A percentile compares a stretch with the other conserved stretches of the same genome.
Evolutionary conservation across 2,888 invertebrate genomes (phyloP).

Genomic region (Drosophila aldrichi): DNA sequence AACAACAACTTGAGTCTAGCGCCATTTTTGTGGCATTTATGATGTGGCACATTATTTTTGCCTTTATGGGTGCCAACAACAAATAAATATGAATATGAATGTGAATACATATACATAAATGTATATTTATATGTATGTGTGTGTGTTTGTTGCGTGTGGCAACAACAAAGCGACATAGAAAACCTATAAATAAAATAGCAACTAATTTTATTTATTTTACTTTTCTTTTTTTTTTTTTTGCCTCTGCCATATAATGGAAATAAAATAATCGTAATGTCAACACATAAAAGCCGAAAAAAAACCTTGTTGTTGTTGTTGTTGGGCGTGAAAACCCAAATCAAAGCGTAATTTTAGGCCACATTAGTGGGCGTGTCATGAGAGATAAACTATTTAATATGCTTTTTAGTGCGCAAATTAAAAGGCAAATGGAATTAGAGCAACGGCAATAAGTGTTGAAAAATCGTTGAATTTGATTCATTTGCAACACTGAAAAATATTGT

Average conservation of each 20-base stretch:
- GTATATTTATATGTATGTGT: constrained; percentile 15
- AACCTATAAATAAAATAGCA: constrained; percentile 77
- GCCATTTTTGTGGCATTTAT: constrained; percentile 79
- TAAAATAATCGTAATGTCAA: constrained; percentile 70
- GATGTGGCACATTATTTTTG: constrained; percentile 77
- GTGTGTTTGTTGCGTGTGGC: constrained; percentile 43
- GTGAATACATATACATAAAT: constrained; percentile 10
- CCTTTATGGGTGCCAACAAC: constrained; percentile 57
- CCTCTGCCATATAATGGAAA: constrained; percentile 44
- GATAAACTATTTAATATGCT: constrained; percentile 3
- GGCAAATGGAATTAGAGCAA: not conserved
- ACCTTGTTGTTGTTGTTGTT: not conserved
- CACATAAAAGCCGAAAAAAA: constrained; percentile 42
- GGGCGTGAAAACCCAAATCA: constrained; percentile 8
- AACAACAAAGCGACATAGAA: constrained; percentile 21
- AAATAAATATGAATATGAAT: constrained; percentile 48
- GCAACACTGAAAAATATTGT: not conserved
- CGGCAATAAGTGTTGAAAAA: not conserved
- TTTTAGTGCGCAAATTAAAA: not conserved
- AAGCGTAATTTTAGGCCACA: not conserved
- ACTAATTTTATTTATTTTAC: constrained; percentile 82
- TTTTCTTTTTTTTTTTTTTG: constrained; percentile 10
- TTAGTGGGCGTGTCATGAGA: not conserved
- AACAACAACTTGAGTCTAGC: constrained; percentile 46
- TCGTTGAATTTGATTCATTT: not conserved